phyloP scores from a whole-genome alignment of 1,140 invertebrate genomes.

The Ruditapes philippinarum region DNA sequence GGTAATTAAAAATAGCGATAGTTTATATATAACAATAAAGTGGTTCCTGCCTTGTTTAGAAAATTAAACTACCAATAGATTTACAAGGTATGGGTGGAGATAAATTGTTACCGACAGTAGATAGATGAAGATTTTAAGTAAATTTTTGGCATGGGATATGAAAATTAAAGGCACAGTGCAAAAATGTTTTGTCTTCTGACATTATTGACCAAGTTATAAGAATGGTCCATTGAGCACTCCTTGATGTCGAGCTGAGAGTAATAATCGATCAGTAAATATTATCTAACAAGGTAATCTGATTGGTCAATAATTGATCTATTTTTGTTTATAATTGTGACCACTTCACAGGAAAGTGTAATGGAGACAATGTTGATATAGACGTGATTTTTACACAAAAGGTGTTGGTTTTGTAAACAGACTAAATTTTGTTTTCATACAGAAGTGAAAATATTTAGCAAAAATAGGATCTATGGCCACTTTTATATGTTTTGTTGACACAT shows the following conservation, averaged over 20 bases:
- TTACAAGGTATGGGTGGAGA: too few species aligned
- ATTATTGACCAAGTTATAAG: background rate
- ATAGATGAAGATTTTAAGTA: too few species aligned
- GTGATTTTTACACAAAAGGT: background rate
- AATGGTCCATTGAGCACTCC: background rate
- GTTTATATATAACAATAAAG: too few species aligned
- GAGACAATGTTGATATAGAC: constrained; percentile 1
- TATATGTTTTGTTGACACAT: background rate
- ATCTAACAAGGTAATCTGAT: constrained; percentile 44
- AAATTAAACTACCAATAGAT: too few species aligned
- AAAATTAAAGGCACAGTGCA: too few species aligned
- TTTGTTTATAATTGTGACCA: constrained; percentile 1
- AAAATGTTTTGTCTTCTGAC: background rate
- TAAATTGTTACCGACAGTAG: too few species aligned
- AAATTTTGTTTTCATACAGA: constrained; percentile 31
- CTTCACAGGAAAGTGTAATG: constrained; percentile 10
- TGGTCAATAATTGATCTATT: constrained; percentile 65
- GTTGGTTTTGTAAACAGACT: constrained; percentile 17
- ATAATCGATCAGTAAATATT: constrained; percentile 42
- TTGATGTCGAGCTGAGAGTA: background rate
- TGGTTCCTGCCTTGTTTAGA: too few species aligned
- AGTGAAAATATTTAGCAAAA: constrained; percentile 24
- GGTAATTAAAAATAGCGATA: constrained; percentile 65
- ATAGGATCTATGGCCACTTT: background rate
- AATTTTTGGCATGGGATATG: too few species aligned